Conservation (phyloP, 2,113 vertebrate genomes). For the Leucosticte australis region DNA sequence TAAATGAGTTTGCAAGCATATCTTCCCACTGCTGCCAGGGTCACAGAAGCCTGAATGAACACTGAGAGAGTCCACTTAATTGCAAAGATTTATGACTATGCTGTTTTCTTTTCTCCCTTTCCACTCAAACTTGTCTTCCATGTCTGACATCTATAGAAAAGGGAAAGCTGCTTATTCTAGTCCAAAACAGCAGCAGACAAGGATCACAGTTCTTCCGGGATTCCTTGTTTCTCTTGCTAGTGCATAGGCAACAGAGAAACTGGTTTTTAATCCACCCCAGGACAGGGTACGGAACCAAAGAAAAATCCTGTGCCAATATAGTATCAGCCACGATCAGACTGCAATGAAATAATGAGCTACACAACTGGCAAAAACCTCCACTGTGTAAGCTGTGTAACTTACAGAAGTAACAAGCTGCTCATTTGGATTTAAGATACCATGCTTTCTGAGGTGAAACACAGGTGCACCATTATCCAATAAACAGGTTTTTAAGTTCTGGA, state of each 20-base stretch:
- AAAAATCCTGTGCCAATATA: background rate
- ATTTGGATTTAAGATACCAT: background rate
- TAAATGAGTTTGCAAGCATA: slow-evolving; percentile 18
- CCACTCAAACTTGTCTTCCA: slow-evolving; percentile 44
- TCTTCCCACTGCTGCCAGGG: slow-evolving; percentile 44
- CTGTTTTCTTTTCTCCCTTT: slow-evolving; percentile 45
- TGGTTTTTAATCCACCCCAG: background rate
- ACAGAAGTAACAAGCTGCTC: background rate
- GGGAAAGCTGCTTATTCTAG: background rate
- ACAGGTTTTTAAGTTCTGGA: background rate
- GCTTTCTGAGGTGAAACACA: background rate
- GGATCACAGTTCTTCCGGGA: background rate
- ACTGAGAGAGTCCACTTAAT: slow-evolving; percentile 12
- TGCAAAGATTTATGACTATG: slow-evolving; percentile 46
- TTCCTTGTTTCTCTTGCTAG: background rate
- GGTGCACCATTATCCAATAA: background rate
- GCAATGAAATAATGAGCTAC: background rate
- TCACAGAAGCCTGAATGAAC: slow-evolving; percentile 30
- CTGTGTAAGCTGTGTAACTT: background rate
- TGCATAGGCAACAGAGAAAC: background rate
- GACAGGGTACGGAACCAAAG: background rate
- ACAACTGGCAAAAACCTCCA: rapidly evolving
- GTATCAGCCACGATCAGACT: background rate
- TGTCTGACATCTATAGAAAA: slow-evolving; percentile 23
- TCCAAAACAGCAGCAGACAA: background rate